Conservation (phyloP, 2,797 vertebrate genomes). For the Aselliscus stoliczkanus region DNA sequence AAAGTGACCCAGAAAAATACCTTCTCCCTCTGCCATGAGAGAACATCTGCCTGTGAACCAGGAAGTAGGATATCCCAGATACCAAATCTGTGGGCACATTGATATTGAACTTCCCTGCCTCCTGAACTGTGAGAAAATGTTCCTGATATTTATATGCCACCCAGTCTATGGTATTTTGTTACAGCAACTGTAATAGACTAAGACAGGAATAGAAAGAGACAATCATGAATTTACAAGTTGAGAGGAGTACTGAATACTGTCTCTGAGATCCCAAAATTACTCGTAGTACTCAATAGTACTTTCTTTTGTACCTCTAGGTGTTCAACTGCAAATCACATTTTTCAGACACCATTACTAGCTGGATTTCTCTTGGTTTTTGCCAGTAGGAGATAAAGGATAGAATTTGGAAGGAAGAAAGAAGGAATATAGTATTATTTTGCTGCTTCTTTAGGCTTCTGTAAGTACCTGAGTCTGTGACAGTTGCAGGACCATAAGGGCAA, state of each 20-base stretch:
- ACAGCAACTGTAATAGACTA: neutral
- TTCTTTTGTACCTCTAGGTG: neutral
- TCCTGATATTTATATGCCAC: neutral
- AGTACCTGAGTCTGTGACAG: accelerated
- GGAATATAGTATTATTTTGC: neutral
- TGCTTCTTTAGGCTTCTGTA: neutral
- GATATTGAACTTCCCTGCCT: neutral
- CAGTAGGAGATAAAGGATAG: accelerated
- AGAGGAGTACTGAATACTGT: neutral
- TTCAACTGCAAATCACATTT: neutral
- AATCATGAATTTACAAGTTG: neutral
- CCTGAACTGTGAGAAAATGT: neutral
- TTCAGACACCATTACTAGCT: neutral
- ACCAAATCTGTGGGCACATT: neutral
- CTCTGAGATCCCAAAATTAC: neutral
- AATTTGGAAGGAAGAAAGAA: neutral
- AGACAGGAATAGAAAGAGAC: neutral
- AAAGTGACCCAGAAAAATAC: neutral
- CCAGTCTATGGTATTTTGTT: neutral
- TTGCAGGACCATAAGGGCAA: neutral
- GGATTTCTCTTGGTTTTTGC: neutral
- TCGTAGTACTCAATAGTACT: neutral
- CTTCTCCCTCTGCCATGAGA: neutral
- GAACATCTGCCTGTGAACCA: neutral
- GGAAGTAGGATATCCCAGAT: neutral